Evolutionary conservation across 35 echinoderm and acorn worm genomes (phyloP).

Genomic region (Hemicentrotus pulcherrimus): DNA sequence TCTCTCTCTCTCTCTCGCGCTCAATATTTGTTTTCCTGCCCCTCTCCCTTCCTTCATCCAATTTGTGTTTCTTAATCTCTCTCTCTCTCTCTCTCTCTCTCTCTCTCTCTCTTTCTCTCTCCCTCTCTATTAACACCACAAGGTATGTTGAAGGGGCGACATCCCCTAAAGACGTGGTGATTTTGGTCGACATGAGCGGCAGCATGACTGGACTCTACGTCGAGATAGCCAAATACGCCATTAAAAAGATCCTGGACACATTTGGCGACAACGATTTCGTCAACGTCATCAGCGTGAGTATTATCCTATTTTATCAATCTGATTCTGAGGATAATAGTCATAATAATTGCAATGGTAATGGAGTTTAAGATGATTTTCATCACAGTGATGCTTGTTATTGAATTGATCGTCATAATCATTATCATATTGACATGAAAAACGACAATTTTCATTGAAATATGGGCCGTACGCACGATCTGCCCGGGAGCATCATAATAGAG

Average conservation of each 20-base stretch:
- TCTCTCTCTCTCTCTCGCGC: neutral
- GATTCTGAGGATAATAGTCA: too few species aligned
- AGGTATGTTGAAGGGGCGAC: slow-evolving; percentile 90
- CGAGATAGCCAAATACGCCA: slow-evolving; percentile 80
- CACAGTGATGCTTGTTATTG: too few species aligned
- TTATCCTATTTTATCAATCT: too few species aligned
- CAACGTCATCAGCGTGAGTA: slow-evolving; percentile 72
- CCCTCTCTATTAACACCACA: neutral
- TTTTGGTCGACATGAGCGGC: slow-evolving; percentile 83
- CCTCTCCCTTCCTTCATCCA: neutral
- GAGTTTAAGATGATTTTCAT: too few species aligned
- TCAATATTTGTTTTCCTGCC: neutral
- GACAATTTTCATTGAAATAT: too few species aligned
- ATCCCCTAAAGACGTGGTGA: slow-evolving; percentile 83
- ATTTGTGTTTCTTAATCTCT: neutral
- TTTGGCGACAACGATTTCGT: slow-evolving; percentile 92
- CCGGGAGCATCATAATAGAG: too few species aligned
- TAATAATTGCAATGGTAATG: too few species aligned
- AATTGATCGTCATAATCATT: too few species aligned
- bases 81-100: neutral
- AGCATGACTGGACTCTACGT: slow-evolving; percentile 81
- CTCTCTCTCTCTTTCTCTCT: neutral
- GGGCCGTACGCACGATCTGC: too few species aligned
- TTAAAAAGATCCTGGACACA: slow-evolving; percentile 73
- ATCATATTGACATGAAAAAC: too few species aligned